Base-by-base conservation (phyloP, 2,797 vertebrate species). In the Crenuchus spilurus region DNA sequence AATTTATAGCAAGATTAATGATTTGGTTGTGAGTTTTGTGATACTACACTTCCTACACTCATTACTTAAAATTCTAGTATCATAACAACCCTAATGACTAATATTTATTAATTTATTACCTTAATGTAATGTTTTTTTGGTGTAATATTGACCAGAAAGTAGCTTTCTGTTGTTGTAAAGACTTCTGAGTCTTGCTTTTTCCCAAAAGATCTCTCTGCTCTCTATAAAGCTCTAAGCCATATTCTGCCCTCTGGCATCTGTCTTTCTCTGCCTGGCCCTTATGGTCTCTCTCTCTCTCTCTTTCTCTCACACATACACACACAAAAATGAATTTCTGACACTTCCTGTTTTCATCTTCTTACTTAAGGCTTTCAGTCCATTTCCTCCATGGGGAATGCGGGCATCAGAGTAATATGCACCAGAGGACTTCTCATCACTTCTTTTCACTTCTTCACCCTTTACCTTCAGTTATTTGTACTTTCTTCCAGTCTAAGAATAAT, bases 211-310 rank as follows among this genome's bases (percentile, higher is more conserved):
- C 41, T 70, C 39, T 31, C 52, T 57, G 28, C 37, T 30, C 52
- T 42, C 28, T 24, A 46, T 8, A 37, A 60, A 41, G 20, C 20
- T 39, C 35, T 22, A 39, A 58, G 52, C 67, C 18, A 22, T n/a
- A 33, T 46, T 70, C 54, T 35, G 41, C 68, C 68, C 54, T 60
- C 13, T 48, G 41, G 54, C 41, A 57, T 42, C 52, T 46, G 41
- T 60, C 68, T 60, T 44, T 58, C 39, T 44, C 26, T 13, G 44
- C 13, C 18, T 16, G 8, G 26, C 46, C 49, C 42, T 49, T 13
- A 41, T 2, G 35, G 26, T 10, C 51, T 55, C 8, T 11, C 35
- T 13, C 37, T 55, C 42, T 55, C 35, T 18, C 42, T 30, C 14
- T 26, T 2, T 30, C 44, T 22, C 6, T 14, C 48, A 39, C 33